Conservation (phyloP, 1,140 invertebrate species). For the Phocides pigmalion region DNA sequence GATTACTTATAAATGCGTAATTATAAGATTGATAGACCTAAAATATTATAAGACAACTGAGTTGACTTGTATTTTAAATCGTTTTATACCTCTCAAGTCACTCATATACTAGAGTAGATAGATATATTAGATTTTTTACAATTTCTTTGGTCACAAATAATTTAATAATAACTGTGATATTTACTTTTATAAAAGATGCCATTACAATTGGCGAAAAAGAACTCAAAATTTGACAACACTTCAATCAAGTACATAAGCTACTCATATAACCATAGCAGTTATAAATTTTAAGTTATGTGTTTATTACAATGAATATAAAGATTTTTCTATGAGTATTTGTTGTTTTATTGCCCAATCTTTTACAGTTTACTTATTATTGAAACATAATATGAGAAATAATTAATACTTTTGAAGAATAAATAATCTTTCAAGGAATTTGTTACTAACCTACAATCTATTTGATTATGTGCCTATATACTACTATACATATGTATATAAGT, state of each 20-base stretch:
- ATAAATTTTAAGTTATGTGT: constrained; percentile 52
- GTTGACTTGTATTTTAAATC: constrained; percentile 49
- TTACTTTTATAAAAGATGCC: constrained; percentile 78
- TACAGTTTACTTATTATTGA: too few relatives aligned
- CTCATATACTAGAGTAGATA: constrained; percentile 50
- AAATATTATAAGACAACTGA: constrained; percentile 33
- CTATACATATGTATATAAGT: too few relatives aligned
- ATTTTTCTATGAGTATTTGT: constrained; percentile 45
- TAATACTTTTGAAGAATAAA: too few relatives aligned
- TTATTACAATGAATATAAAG: constrained; percentile 56
- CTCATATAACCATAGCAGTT: constrained; percentile 56
- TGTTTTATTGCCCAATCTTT: constrained; percentile 35
- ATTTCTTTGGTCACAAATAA: constrained; percentile 74
- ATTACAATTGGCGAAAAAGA: constrained; percentile 72
- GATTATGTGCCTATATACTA: too few relatives aligned
- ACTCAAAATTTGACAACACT: constrained; percentile 66
- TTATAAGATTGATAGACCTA: constrained; percentile 28
- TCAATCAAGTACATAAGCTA: constrained; percentile 55
- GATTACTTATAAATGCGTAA: constrained; percentile 28
- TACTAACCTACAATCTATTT: too few relatives aligned
- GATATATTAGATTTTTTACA: constrained; percentile 63
- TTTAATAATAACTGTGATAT: constrained; percentile 83
- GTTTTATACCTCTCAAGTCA: constrained; percentile 56
- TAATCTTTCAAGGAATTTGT: too few relatives aligned
- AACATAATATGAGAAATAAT: too few relatives aligned